Base-by-base conservation (phyloP, 1,140 invertebrate genomes). In the Papilio aristodemus region DNA sequence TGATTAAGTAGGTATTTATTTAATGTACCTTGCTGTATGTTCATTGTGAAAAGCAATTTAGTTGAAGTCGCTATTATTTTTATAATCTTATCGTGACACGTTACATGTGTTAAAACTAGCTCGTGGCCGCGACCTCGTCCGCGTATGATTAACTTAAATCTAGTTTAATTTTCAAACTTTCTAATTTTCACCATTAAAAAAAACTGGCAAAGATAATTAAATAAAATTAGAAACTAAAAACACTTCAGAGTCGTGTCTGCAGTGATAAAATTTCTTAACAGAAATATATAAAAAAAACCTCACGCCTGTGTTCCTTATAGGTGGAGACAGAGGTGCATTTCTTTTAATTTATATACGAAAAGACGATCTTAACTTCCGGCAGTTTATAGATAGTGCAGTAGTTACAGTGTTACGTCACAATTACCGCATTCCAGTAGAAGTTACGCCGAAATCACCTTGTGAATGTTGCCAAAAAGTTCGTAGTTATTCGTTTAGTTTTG, bases 401-500 rank as follows among this genome's bases (percentile, higher is more conserved):
- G 7, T 60, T 60, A 69, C 13, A 46, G 25, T 10, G 4, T 54
- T 46, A 54, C 46, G 46, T 54, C 19, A 54, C 19, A 54, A 11
- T 19, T 54, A 25, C 46, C 46, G 46, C 46, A 54, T 54, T 54
- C 46, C 46, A 54, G 46, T 46, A 46, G 17, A 54, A 54, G 10
- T 17, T 7, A 54, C 9, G 6, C 19, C 17, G 22, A 54, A 57
- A 50, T 39, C 8, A 54, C 46, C 46, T 54, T 54, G 19, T 10
- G 19, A 5, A 54, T 22, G 4, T 11, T 54, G 46, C 46, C 10
- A 54, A 54, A 54, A 4, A 4, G 9, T 4, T 14, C 17, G 9
- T 54, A 54, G 19, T 22, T 54, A 11, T 17, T n/a, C 13, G 27
- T 6, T 32, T 32, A 6, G 27, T 32, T 32, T 32, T 6, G 6